These are phyloP conservation scores for Callopanchax toddi DNA, from an alignment of 2,113 vertebrate genomes.

Conservation along the genomic window DNA sequence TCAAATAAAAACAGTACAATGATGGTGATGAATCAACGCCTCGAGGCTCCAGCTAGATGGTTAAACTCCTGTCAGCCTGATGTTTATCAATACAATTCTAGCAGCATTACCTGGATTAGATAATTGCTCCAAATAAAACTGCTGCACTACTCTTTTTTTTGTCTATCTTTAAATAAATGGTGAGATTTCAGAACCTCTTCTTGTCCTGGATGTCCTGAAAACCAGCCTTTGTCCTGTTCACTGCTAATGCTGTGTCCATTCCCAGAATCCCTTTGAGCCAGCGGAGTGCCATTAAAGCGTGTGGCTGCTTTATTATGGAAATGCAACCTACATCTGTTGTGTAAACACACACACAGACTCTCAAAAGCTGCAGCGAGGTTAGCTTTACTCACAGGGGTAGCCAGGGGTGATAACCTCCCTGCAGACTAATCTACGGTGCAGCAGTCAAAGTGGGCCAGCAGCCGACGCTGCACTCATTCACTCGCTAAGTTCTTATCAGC, in stretches of 20 bases:
- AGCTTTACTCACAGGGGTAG: constrained; percentile 31
- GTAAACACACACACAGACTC: constrained; percentile 21
- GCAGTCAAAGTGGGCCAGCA: constrained; percentile 18
- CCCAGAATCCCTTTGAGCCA: constrained; percentile 23
- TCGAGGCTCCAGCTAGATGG: not conserved
- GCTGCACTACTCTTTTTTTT: no score
- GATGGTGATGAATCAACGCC: not conserved
- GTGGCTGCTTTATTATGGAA: constrained; percentile 62
- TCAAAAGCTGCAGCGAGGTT: constrained; percentile 19
- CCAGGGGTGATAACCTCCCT: constrained; percentile 47
- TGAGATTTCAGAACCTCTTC: no score
- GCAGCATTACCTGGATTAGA: no score
- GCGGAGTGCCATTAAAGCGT: constrained; percentile 35
- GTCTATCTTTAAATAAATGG: no score
- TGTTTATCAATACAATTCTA: not conserved
- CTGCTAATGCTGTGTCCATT: not conserved
- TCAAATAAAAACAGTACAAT: not conserved
- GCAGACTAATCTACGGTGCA: constrained; percentile 47
- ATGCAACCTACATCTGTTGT: constrained; percentile 61
- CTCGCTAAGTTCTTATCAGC: constrained; percentile 39
- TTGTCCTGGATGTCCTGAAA: constrained; percentile 10
- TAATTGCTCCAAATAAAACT: no score
- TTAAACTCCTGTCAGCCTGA: not conserved
- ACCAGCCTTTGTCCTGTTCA: constrained; percentile 16
- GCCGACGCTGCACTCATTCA: constrained; percentile 12